Evolutionary conservation across 2,888 invertebrate species (phyloP).

Genomic region (Epirrhoe tristata): DNA sequence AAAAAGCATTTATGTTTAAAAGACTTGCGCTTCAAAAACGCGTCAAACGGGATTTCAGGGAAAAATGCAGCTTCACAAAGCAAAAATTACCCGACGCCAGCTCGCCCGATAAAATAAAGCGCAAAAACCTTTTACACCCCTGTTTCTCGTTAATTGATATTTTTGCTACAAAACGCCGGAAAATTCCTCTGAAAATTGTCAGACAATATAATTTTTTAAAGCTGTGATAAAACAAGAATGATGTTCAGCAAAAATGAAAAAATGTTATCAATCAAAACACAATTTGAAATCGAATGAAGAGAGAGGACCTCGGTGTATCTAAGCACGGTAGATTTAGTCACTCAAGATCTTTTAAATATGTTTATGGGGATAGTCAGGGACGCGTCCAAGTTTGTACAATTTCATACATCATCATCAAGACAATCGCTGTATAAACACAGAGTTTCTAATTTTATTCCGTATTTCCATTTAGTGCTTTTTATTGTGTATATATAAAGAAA

Average conservation of each 20-base stretch:
- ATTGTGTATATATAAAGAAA: no score
- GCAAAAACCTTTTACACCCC: conserved; percentile 24
- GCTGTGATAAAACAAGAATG: neutral
- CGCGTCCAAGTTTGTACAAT: no score
- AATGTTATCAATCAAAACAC: neutral
- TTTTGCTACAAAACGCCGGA: conserved; percentile 25
- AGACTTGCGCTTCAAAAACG: no score
- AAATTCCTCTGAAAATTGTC: conserved; percentile 13
- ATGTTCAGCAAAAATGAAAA: neutral
- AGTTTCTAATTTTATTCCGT: no score
- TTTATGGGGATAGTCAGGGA: no score
- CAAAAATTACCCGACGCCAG: neutral
- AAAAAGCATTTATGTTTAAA: no score
- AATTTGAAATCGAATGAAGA: neutral
- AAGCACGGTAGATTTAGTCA: no score
- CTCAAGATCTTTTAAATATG: no score
- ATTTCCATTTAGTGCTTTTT: no score
- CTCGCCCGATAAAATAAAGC: conserved; percentile 4
- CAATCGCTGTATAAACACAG: no score
- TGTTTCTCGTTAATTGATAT: conserved; percentile 37
- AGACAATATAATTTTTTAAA: conserved; percentile 1
- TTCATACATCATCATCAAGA: no score
- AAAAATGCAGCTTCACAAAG: conserved; percentile 1
- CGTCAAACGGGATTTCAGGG: neutral
- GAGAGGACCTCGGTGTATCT: no score